A percentile compares a stretch with the other conserved stretches of the same genome.
These are phyloP conservation scores for Plebejus argus DNA, from an alignment of 2,888 invertebrate species.

Conservation along the genomic window DNA sequence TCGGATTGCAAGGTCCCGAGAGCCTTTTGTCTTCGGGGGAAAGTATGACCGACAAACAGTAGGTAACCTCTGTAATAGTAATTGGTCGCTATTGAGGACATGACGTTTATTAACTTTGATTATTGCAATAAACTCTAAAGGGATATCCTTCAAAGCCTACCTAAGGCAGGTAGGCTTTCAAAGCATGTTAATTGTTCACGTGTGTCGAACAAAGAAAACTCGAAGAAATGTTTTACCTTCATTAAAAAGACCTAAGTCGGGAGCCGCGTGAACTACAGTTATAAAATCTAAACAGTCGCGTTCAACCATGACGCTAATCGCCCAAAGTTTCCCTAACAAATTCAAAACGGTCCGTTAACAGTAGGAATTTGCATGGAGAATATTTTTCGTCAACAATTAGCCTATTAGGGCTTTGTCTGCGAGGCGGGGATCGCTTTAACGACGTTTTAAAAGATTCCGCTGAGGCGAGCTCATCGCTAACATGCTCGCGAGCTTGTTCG, in stretches of 20 bases:
- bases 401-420: constrained; percentile 73
- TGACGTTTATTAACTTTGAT: constrained; percentile 6
- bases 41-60: constrained; percentile 71
- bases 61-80: constrained; percentile 60
- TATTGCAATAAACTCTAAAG: background rate
- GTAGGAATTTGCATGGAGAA: constrained; percentile 78
- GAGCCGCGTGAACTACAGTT: constrained; percentile 36
- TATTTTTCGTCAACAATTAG: constrained; percentile 80
- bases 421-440: constrained; percentile 73
- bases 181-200: no score
- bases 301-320: constrained; percentile 58
- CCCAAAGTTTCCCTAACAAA: constrained; percentile 74
- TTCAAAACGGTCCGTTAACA: constrained; percentile 77
- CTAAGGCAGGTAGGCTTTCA: no score
- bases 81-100: constrained; percentile 61
- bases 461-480: constrained; percentile 74
- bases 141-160: background rate
- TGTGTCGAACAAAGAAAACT: background rate
- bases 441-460: constrained; percentile 78
- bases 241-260: background rate
- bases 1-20: constrained; percentile 73
- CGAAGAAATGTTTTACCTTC: background rate
- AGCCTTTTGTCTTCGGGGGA: constrained; percentile 74
- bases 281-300: constrained; percentile 42
- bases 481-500: constrained; percentile 69